phyloP scores from a whole-genome alignment of 2,888 invertebrate genomes.

The Homarus gammarus region DNA sequence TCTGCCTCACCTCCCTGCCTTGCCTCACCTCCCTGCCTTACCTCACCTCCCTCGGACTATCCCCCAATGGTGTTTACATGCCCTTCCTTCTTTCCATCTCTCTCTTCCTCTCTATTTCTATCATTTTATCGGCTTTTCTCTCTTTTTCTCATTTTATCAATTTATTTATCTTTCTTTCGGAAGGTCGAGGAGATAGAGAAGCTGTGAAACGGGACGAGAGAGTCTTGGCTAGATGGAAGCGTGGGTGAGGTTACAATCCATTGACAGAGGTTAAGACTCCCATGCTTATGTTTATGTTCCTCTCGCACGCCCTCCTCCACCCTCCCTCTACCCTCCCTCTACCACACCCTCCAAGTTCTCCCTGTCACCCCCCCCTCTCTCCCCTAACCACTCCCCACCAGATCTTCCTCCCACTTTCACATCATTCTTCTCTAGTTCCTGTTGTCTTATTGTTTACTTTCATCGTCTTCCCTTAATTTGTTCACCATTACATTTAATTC shows the following conservation, averaged over 20 bases:
- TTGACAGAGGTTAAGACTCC: too few relatives aligned
- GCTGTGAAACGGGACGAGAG: background rate
- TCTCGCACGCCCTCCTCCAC: slow-evolving; percentile 5
- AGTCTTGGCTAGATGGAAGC: background rate
- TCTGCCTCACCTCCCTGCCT: background rate
- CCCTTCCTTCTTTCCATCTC: background rate
- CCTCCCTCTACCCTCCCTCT: background rate
- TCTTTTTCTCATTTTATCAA: background rate
- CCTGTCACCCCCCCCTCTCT: background rate
- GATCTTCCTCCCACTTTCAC: background rate
- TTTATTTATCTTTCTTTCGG: background rate
- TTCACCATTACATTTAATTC: background rate
- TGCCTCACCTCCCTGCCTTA: background rate
- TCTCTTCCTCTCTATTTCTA: slow-evolving; percentile 1
- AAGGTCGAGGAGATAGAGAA: background rate
- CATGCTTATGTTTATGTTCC: too few relatives aligned
- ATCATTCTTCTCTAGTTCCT: too few relatives aligned
- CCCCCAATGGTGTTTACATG: background rate
- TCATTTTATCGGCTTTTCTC: background rate
- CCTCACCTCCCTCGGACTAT: background rate
- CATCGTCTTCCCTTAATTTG: background rate
- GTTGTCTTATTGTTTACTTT: too few relatives aligned
- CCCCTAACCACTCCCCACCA: too few relatives aligned
- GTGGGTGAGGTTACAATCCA: too few relatives aligned
- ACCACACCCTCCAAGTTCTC: background rate